These are phyloP conservation scores for Semicossyphus pulcher DNA, from an alignment of 2,113 vertebrate genomes.

Conservation along the genomic window DNA sequence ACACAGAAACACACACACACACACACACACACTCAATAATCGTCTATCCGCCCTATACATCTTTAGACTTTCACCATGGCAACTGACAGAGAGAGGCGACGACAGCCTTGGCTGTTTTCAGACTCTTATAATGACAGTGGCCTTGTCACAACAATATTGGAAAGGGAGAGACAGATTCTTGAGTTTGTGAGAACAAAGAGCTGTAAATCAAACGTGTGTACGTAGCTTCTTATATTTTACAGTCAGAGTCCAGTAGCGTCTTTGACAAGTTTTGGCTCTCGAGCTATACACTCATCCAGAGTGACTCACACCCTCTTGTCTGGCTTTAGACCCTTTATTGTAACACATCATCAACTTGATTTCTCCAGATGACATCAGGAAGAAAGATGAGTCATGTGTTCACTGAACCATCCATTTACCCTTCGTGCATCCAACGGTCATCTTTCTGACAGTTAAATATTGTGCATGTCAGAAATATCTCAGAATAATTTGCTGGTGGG, in stretches of 20 bases:
- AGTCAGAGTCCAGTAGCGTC: constrained; percentile 9
- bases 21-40: constrained; percentile 14
- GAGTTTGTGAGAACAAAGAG: constrained; percentile 45
- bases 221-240: background rate
- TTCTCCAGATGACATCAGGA: constrained; percentile 10
- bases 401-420: constrained; percentile 28
- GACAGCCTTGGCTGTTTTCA: constrained; percentile 64
- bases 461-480: background rate
- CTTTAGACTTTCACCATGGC: constrained; percentile 74
- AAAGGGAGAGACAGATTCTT: background rate
- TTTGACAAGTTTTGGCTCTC: constrained; percentile 29
- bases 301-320: constrained; percentile 11
- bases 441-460: constrained; percentile 20
- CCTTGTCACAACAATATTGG: constrained; percentile 58
- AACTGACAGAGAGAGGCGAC: constrained; percentile 55
- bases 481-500: background rate
- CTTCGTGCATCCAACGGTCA: background rate
- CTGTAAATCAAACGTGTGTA: background rate
- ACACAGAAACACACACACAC: constrained; percentile 8
- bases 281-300: constrained; percentile 1
- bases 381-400: constrained; percentile 34
- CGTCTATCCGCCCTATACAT: constrained; percentile 47
- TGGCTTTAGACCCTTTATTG: constrained; percentile 22
- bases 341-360: constrained; percentile 29
- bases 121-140: constrained; percentile 46